phyloP scores from a whole-genome alignment of 2,113 vertebrate genomes.

The Lota lota region DNA sequence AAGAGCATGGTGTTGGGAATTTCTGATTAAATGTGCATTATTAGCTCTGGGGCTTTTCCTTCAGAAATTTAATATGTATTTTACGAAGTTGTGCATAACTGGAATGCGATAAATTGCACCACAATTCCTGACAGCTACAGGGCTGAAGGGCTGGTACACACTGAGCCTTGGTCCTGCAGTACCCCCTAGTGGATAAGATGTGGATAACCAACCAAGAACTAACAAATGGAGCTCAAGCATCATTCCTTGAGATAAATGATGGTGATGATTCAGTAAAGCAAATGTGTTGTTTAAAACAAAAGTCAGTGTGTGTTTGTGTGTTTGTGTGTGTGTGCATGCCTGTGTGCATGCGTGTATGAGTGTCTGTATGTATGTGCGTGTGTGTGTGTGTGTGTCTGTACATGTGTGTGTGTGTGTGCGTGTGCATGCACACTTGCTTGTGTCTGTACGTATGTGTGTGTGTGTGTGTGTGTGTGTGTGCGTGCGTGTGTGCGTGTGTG shows the following conservation, averaged over 20 bases:
- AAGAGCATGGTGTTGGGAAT: no score
- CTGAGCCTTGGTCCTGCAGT: conserved; percentile 22
- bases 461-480: neutral
- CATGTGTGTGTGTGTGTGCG: no score
- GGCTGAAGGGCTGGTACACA: no score
- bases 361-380: neutral
- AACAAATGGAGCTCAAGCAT: no score
- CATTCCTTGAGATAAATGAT: neutral
- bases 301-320: neutral
- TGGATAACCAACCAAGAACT: no score
- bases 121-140: neutral
- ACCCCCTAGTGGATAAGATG: conserved; percentile 38
- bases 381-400: neutral
- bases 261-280: neutral
- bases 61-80: no score
- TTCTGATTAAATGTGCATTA: no score
- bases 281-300: neutral
- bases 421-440: neutral
- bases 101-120: neutral
- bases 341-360: neutral
- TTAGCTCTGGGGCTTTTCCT: no score
- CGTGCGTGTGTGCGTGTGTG: no score
- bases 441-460: neutral
- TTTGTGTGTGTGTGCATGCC: conserved; percentile 1
- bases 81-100: neutral